Conservation (phyloP, 1,140 invertebrate genomes). For the Brachionus paranguensis region DNA sequence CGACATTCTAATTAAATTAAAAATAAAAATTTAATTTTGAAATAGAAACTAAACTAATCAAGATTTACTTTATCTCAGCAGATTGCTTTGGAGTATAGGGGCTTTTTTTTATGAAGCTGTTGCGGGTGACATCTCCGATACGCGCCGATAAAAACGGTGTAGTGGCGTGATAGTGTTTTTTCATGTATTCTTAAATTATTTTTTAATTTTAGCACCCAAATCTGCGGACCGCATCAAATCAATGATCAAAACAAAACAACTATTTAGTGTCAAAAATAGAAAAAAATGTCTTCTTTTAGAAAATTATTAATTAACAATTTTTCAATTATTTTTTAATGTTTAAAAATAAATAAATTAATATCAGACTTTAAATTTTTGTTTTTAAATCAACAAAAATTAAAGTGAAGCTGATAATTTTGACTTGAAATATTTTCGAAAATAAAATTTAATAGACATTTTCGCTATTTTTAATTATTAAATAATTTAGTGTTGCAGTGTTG, state of each 20-base stretch:
- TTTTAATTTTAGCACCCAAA: background rate
- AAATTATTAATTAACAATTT: no score
- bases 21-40: background rate
- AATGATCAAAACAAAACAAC: no score
- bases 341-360: background rate
- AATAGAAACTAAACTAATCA: background rate
- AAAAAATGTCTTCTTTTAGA: no score
- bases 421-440: no score
- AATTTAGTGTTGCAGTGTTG: no score
- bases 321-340: no score
- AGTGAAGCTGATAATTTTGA: no score
- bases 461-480: no score
- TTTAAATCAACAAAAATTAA: no score
- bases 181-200: constrained; percentile 6
- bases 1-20: background rate
- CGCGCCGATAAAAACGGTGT: constrained; percentile 23
- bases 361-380: background rate
- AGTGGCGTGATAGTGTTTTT: constrained; percentile 23
- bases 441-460: no score
- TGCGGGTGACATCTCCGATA: constrained; percentile 24
- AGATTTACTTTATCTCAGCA: constrained; percentile 11
- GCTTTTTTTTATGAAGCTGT: constrained; percentile 26
- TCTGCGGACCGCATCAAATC: no score
- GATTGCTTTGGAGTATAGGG: background rate
- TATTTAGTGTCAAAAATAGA: background rate